A percentile compares a stretch with the other conserved stretches of the same genome.
Conservation (phyloP, 2,113 vertebrate species). For the Amblyornis subalaris region DNA sequence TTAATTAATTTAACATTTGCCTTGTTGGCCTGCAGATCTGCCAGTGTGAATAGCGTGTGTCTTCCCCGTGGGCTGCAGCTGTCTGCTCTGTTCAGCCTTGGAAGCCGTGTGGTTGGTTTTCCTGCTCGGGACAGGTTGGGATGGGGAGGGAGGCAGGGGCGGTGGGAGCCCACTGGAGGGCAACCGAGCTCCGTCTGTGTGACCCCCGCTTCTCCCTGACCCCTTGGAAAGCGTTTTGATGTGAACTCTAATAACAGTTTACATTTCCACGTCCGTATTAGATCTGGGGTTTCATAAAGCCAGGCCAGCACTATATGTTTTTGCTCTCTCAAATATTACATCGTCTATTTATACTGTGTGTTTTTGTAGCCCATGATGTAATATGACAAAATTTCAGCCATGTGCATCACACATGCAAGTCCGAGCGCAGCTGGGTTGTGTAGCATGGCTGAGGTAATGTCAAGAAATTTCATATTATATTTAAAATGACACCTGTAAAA, state of each 20-base stretch:
- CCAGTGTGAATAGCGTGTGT: background rate
- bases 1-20: slow-evolving; percentile 15
- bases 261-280: slow-evolving; percentile 33
- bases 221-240: background rate
- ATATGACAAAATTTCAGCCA: slow-evolving; percentile 67
- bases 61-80: background rate
- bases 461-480: slow-evolving; percentile 81
- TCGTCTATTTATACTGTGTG: slow-evolving; percentile 70
- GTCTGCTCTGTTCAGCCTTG: background rate
- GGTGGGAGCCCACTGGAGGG: slow-evolving; percentile 71
- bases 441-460: slow-evolving; percentile 77
- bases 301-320: slow-evolving; percentile 45
- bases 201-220: background rate
- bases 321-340: slow-evolving; percentile 61
- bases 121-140: background rate
- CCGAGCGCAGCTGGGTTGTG: slow-evolving; percentile 74
- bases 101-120: background rate
- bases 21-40: background rate
- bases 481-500: slow-evolving; percentile 86
- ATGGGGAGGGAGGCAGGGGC: background rate
- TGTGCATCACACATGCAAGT: slow-evolving; percentile 72
- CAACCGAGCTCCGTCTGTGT: slow-evolving; percentile 59
- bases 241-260: background rate
- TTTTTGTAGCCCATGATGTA: slow-evolving; percentile 71
- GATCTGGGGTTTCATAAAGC: slow-evolving; percentile 39